phyloP scores from a whole-genome alignment of 2,888 invertebrate species.

The Leptopterna dolabrata region DNA sequence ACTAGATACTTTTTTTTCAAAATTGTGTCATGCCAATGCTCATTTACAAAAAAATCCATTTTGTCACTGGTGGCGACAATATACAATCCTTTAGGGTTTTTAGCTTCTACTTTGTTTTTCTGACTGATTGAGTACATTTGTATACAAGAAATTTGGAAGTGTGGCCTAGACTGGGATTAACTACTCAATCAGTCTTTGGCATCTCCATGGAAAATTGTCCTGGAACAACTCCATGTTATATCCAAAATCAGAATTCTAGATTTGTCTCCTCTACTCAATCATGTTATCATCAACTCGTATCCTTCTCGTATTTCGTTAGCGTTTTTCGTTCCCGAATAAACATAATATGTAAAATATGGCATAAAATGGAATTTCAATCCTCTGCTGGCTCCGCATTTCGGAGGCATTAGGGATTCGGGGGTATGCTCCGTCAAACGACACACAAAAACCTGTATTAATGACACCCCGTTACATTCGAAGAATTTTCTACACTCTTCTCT shows the following conservation, averaged over 20 bases:
- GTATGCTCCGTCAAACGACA: slow-evolving; percentile 59
- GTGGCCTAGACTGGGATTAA: too few relatives aligned
- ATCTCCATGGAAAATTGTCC: neutral
- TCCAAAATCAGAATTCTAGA: neutral
- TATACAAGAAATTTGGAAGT: slow-evolving; percentile 4
- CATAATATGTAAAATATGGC: slow-evolving; percentile 21
- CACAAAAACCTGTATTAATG: neutral
- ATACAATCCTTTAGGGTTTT: neutral
- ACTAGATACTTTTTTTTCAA: neutral
- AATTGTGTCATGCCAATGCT: neutral
- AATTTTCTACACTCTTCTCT: slow-evolving; percentile 62
- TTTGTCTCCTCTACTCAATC: neutral
- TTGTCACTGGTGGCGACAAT: neutral
- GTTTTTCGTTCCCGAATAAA: slow-evolving; percentile 51
- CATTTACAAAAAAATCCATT: neutral
- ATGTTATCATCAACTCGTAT: neutral
- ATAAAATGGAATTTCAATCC: slow-evolving; percentile 56
- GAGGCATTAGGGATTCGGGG: slow-evolving; percentile 64
- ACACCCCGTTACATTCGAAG: slow-evolving; percentile 62
- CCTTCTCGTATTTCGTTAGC: neutral
- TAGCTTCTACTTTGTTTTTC: neutral
- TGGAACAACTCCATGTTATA: neutral
- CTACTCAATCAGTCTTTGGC: too few relatives aligned
- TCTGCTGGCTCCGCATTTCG: slow-evolving; percentile 63
- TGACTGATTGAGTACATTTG: neutral